Evolutionary conservation across 2,113 vertebrate genomes (phyloP), one percentile per base, ranked within the genome.

Genomic region (Tetrax tetrax): DNA sequence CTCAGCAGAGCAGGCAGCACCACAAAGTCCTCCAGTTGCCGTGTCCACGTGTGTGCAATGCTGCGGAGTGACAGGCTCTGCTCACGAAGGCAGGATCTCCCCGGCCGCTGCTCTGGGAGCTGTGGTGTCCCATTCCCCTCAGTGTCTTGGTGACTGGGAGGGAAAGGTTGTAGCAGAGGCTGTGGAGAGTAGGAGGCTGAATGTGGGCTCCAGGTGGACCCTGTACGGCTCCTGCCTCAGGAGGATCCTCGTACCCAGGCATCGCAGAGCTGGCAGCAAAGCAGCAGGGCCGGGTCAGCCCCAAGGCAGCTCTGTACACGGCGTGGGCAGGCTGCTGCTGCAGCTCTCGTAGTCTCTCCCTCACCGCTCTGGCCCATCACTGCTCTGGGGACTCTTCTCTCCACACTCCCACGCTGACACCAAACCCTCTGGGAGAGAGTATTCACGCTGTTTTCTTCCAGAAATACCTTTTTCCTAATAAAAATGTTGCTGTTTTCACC

Each of bases 31-130:
- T 65, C 17, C 47, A 70, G 22, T 45, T 78, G 60, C 54, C 50
- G 1, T 3, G 13, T 16, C 18, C 16, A 6, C 0, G 0, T 7
- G 16, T 35, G 15, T 33, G 24, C 43, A 37, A 53, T 0, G 1
- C 61, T 28, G 23, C 12, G 38, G 38, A 60, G 29, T 1, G 2
- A 27, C n/a, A 23, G 56, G 3, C 9, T 47, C 56, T 75, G 33
- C 23, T 61, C 31, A 12, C 4, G 10, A 14, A 17, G 3, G 6
- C 48, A n/a, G n/a, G 28, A 31, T 41, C n/a, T 78, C 59, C 64
- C 38, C 20, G 4, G 2, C 14, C 35, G 4, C 59, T 51, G 25
- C 29, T 8, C 33, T 25, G 25, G 66, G 17, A 69, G 37, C 53
- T 83, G 71, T 2, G 0, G 0, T 22, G 37, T 29, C 21, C 61